phyloP scores from a whole-genome alignment of 2,888 invertebrate species.

The Entomobrya proxima region DNA sequence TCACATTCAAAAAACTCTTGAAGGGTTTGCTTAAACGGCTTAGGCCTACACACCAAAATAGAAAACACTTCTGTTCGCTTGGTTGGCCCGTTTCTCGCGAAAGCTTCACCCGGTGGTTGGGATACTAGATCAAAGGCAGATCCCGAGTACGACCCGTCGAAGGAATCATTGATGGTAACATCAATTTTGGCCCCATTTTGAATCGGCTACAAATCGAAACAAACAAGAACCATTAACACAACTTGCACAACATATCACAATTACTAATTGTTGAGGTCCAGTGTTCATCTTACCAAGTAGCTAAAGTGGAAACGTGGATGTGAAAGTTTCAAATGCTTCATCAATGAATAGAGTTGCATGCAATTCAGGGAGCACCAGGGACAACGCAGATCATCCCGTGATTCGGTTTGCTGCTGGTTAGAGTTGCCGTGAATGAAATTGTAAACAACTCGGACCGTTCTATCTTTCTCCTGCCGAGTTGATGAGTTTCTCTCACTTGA shows the following conservation, averaged over 20 bases:
- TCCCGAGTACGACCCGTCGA: conserved; percentile 96
- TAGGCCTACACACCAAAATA: conserved; percentile 87
- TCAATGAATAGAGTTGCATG: conserved; percentile 88
- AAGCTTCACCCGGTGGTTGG: conserved; percentile 84
- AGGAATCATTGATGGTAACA: conserved; percentile 95
- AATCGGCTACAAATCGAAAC: conserved; percentile 81
- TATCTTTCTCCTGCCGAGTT: too few species aligned
- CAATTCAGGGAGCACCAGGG: conserved; percentile 98
- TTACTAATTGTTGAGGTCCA: too few species aligned
- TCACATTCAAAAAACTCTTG: conserved; percentile 92
- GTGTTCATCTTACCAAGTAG: conserved; percentile 85
- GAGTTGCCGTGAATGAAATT: conserved; percentile 97
- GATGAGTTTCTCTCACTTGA: too few species aligned
- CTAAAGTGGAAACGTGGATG: conserved; percentile 96
- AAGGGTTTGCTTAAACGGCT: conserved; percentile 78
- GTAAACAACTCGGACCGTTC: conserved; percentile 92
- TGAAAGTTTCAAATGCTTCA: conserved; percentile 95
- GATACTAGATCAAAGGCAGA: conserved; percentile 92
- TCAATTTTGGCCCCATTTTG: conserved; percentile 91
- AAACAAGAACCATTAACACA: conserved; percentile 1
- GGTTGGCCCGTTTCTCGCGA: conserved; percentile 85
- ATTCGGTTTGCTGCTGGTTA: conserved; percentile 95
- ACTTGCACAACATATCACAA: neutral
- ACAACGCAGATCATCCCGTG: conserved; percentile 93
- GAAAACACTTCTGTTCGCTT: conserved; percentile 87